Conservation (phyloP, 2,113 vertebrate genomes). For the Poeciliopsis occidentalis region DNA sequence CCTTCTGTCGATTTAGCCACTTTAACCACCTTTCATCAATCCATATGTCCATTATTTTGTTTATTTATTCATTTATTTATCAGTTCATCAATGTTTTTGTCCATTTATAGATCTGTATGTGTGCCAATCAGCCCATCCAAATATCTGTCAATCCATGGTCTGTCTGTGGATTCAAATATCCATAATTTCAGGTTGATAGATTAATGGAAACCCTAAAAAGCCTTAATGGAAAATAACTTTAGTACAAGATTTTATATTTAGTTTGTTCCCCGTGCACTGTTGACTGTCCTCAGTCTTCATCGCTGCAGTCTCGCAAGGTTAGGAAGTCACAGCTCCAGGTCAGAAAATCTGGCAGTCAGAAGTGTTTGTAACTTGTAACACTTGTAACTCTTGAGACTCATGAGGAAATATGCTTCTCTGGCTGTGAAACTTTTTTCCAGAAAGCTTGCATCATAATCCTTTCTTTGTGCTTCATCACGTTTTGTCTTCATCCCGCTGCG, state of each 20-base stretch:
- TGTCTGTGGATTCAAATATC: background rate
- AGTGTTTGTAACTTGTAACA: background rate
- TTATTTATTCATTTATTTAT: background rate
- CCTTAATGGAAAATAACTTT: too few relatives aligned
- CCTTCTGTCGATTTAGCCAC: background rate
- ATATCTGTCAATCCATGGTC: background rate
- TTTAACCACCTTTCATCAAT: background rate
- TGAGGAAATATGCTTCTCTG: background rate
- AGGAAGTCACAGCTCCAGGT: background rate
- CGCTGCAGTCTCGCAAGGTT: background rate
- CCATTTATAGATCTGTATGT: background rate
- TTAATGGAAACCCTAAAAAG: too few relatives aligned
- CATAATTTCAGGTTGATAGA: background rate
- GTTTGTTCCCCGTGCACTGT: background rate
- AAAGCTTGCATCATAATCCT: background rate
- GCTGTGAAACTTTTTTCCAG: background rate
- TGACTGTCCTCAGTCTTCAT: background rate
- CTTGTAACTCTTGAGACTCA: background rate
- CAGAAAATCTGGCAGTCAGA: background rate
- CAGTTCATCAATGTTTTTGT: background rate
- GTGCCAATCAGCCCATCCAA: background rate
- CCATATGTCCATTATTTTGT: background rate
- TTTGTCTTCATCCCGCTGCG: background rate
- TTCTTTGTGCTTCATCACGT: too few relatives aligned
- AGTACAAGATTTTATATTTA: background rate